A percentile compares a stretch with the other conserved stretches of the same genome.
These are phyloP conservation scores for Myotis pilosus DNA, from an alignment of 2,797 vertebrate species.

Conservation along the genomic window DNA sequence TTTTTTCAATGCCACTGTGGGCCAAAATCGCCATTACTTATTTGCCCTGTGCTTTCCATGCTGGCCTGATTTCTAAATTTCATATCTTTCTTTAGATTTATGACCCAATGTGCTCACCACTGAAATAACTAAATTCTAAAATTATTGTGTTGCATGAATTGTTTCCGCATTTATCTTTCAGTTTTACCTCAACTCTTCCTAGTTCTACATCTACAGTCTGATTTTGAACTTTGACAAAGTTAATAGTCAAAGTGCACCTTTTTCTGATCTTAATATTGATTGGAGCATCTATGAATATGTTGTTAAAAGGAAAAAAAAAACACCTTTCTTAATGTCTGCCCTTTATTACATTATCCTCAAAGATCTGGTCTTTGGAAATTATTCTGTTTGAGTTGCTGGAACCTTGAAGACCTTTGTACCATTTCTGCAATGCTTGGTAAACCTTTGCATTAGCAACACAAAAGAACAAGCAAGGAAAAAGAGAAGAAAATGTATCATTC, in stretches of 20 bases:
- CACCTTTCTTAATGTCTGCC: neutral
- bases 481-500: neutral
- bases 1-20: neutral
- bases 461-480: neutral
- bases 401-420: neutral
- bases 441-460: neutral
- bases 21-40: neutral
- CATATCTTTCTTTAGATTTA: neutral
- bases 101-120: neutral
- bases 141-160: neutral
- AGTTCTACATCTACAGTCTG: neutral
- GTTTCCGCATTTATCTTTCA: neutral
- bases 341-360: neutral
- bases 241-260: neutral
- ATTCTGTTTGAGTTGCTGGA: neutral
- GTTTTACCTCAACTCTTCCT: neutral
- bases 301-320: neutral
- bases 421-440: neutral
- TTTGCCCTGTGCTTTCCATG: neutral
- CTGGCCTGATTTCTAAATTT: neutral
- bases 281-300: neutral
- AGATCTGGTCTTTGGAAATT: neutral
- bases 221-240: neutral
- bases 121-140: neutral
- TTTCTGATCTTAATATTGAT: neutral